Evolutionary conservation across 1,140 invertebrate species (phyloP).

Genomic region (Atta colombica): DNA sequence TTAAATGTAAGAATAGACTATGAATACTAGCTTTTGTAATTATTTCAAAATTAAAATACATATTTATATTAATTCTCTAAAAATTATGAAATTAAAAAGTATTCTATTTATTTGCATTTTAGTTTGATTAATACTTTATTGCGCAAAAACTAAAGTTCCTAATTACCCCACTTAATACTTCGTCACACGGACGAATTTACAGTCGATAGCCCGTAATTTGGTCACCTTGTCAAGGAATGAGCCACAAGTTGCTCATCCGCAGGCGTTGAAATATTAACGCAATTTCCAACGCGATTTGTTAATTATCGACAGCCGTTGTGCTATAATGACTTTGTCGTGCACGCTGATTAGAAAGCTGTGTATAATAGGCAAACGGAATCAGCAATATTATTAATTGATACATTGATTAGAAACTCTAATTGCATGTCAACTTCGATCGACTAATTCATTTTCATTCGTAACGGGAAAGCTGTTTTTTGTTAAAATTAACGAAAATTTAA

Average conservation of each 20-base stretch:
- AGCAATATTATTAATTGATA: slow-evolving; percentile 66
- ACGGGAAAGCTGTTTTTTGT: slow-evolving; percentile 1
- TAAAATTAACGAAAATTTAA: slow-evolving; percentile 66
- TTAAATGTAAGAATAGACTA: too few relatives aligned
- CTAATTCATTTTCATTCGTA: slow-evolving; percentile 64
- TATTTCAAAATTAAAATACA: not conserved
- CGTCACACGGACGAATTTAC: not conserved
- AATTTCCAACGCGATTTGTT: slow-evolving; percentile 53
- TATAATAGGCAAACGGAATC: slow-evolving; percentile 48
- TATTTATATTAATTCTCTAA: not conserved
- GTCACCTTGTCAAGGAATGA: not conserved
- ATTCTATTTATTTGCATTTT: not conserved
- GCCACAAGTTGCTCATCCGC: not conserved
- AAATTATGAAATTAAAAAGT: not conserved
- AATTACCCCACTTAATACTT: not conserved
- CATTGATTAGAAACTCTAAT: slow-evolving; percentile 73
- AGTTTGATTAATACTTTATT: not conserved
- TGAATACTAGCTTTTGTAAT: not conserved
- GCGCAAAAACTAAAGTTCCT: not conserved
- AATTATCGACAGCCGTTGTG: slow-evolving; percentile 18
- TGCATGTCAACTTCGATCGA: slow-evolving; percentile 55
- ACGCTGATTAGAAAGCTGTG: slow-evolving; percentile 24
- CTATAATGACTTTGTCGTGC: slow-evolving; percentile 30
- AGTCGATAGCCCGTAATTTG: not conserved
- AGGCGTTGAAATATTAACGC: slow-evolving; percentile 23